Evolutionary conservation across 2,113 vertebrate species (phyloP).

Genomic region (Alosa alosa): DNA sequence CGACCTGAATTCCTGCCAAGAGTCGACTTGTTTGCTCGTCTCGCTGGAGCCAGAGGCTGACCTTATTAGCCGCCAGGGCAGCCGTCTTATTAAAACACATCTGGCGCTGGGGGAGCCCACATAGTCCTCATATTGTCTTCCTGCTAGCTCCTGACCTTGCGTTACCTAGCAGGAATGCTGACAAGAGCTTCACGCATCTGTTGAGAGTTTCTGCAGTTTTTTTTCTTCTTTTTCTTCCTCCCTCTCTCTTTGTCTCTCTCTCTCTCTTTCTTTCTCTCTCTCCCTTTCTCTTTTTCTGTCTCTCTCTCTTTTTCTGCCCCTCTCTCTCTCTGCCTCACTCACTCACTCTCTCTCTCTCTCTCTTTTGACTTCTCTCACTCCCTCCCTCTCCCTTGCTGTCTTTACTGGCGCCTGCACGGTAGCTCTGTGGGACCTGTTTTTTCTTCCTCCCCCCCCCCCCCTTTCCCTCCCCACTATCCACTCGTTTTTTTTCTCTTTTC

Average conservation of each 20-base stretch:
- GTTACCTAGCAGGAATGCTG: constrained; percentile 89
- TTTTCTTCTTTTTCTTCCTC: neutral
- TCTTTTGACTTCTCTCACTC: constrained; percentile 27
- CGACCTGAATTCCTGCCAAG: constrained; percentile 87
- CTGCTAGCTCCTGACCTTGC: constrained; percentile 79
- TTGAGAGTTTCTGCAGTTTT: constrained; percentile 75
- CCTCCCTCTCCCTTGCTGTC: constrained; percentile 63
- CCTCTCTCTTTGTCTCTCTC: constrained; percentile 21
- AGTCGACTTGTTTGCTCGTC: constrained; percentile 94
- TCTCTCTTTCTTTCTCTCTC: constrained; percentile 42
- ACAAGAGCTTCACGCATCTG: constrained; percentile 80
- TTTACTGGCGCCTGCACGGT: constrained; percentile 78
- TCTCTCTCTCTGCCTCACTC: constrained; percentile 36
- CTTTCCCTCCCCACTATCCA: constrained; percentile 55
- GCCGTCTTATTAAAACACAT: constrained; percentile 95
- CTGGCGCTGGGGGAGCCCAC: constrained; percentile 85
- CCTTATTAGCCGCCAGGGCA: constrained; percentile 96
- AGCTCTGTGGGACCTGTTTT: constrained; percentile 78
- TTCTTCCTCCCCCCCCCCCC: constrained; percentile 62
- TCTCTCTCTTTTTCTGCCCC: neutral
- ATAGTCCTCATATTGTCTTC: constrained; percentile 87
- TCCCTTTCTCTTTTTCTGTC: constrained; percentile 22
- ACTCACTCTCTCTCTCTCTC: constrained; percentile 42
- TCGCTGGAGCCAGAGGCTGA: constrained; percentile 98
- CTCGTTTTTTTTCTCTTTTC: constrained; percentile 32